Percentiles rank a stretch among this genome's conserved stretches.
phyloP scores from a whole-genome alignment of 92 coral and sea anemone species.

The Heliopora coerulea region DNA sequence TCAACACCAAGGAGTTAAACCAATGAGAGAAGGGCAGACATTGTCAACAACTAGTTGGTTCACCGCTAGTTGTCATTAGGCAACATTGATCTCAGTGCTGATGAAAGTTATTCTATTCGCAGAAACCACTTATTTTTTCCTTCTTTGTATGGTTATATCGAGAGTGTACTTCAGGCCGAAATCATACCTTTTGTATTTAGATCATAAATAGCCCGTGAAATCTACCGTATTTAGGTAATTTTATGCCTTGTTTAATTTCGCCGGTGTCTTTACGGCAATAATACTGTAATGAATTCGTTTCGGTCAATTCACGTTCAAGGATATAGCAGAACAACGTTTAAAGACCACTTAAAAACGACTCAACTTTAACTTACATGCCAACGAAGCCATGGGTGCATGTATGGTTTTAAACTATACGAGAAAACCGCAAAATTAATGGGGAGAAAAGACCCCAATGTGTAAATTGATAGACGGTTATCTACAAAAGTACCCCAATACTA shows the following conservation, averaged over 20 bases:
- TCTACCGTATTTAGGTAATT: not conserved
- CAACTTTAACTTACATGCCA: no score
- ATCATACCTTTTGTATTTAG: constrained; percentile 73
- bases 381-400: no score
- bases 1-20: constrained; percentile 67
- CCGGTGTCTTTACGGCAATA: constrained; percentile 11
- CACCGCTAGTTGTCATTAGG: constrained; percentile 79
- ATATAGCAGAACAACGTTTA: not conserved
- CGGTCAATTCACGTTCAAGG: constrained; percentile 20
- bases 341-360: constrained; percentile 9
- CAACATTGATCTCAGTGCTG: constrained; percentile 85
- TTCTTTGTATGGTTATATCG: constrained; percentile 81
- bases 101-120: constrained; percentile 74
- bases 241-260: not conserved
- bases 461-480: no score
- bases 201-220: constrained; percentile 43
- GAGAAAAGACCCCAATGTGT: not conserved
- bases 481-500: not conserved
- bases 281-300: constrained; percentile 28
- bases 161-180: constrained; percentile 77
- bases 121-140: constrained; percentile 65
- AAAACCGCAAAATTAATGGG: no score
- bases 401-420: no score
- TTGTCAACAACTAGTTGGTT: constrained; percentile 93
- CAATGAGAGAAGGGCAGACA: constrained; percentile 76